Evolutionary conservation across 2,888 invertebrate species (phyloP).

Genomic region (Amblyjoppa proteus): DNA sequence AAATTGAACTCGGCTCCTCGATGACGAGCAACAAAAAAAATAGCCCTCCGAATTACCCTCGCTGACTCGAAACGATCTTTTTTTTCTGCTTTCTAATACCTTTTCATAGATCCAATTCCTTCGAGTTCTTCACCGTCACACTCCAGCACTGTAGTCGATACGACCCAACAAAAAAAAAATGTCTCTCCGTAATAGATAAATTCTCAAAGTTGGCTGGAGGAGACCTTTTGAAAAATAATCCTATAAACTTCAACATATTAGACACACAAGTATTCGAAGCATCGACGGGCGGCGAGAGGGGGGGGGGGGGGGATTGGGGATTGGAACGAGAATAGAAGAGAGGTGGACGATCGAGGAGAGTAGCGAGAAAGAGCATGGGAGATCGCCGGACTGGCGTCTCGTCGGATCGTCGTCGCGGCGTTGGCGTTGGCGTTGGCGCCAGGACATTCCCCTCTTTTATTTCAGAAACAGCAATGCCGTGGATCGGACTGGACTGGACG

Average conservation of each 20-base stretch:
- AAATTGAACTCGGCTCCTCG: not conserved
- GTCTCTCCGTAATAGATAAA: conserved; percentile 8
- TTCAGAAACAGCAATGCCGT: conserved; percentile 23
- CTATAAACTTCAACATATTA: conserved; percentile 41
- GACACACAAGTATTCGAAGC: conserved; percentile 14
- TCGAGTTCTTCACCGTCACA: not conserved
- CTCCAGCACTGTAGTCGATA: not conserved
- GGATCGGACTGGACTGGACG: conserved; percentile 4
- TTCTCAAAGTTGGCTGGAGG: conserved; percentile 2
- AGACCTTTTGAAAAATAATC: conserved; percentile 36
- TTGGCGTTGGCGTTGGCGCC: conserved; percentile 59
- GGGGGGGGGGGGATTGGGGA: not conserved
- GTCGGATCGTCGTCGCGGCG: conserved; percentile 35
- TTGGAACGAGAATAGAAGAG: conserved; percentile 2
- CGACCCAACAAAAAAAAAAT: not conserved
- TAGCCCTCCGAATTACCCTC: not conserved
- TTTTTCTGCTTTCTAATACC: not conserved
- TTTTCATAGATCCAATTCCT: not conserved
- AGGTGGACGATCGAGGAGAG: conserved; percentile 44
- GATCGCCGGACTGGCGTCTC: conserved; percentile 44
- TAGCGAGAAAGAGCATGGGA: conserved; percentile 1
- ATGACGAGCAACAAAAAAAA: not conserved
- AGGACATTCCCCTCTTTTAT: conserved; percentile 33
- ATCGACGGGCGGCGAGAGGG: not conserved
- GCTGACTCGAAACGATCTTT: not conserved